Percentiles rank a stretch among this genome's conserved stretches.
Conservation (phyloP, 2,888 invertebrate genomes). For the Polymixis flavicincta region DNA sequence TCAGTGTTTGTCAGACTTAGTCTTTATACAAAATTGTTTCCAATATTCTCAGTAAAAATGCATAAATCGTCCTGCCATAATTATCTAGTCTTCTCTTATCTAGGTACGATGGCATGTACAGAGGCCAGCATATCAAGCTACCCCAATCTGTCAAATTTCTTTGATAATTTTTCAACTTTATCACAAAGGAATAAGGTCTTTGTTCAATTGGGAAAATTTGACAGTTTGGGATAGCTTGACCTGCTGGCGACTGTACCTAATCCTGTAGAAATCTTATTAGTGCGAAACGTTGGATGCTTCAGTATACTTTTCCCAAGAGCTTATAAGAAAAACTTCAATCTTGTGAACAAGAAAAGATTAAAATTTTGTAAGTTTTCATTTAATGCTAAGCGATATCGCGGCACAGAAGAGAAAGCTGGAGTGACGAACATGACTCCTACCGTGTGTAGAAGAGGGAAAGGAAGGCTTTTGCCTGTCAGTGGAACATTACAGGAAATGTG, state of each 20-base stretch:
- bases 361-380: not conserved
- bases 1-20: not conserved
- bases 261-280: constrained; percentile 4
- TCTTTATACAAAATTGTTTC: not conserved
- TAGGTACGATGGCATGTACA: not conserved
- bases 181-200: too few species aligned
- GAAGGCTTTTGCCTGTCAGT: not conserved
- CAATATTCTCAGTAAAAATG: not conserved
- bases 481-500: not conserved
- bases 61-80: not conserved
- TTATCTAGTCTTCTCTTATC: not conserved
- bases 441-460: not conserved
- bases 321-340: not conserved
- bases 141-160: too few species aligned
- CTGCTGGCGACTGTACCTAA: too few species aligned
- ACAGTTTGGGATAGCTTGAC: too few species aligned
- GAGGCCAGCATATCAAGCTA: too few species aligned
- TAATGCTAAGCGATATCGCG: not conserved
- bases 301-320: constrained; percentile 2
- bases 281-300: not conserved
- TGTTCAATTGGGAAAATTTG: too few species aligned
- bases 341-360: not conserved
- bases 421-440: not conserved
- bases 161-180: too few species aligned
- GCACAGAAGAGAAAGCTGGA: not conserved